These are phyloP conservation scores for Tragelaphus eurycerus DNA, from an alignment of 2,797 vertebrate genomes.

Conservation along the genomic window DNA sequence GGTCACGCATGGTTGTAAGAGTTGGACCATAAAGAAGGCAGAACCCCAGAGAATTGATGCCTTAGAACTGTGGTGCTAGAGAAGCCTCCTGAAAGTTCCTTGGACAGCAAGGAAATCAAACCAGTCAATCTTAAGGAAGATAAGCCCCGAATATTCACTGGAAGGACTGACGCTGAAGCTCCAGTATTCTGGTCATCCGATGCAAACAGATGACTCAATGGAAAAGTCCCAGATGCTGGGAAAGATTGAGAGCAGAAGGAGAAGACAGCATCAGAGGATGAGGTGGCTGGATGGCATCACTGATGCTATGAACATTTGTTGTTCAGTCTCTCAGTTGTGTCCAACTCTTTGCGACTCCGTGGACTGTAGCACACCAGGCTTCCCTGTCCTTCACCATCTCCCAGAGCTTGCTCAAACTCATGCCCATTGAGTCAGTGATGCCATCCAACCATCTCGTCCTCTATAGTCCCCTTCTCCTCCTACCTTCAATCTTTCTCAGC, in stretches of 20 bases:
- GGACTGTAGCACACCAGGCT: neutral
- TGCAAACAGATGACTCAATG: neutral
- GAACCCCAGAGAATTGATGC: neutral
- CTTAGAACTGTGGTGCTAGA: neutral
- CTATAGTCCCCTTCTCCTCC: neutral
- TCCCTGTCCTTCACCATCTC: neutral
- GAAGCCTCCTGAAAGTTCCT: neutral
- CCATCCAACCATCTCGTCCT: neutral
- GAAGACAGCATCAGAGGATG: neutral
- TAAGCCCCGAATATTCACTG: neutral
- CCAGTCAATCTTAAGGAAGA: neutral
- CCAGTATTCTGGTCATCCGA: neutral
- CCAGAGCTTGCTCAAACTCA: neutral
- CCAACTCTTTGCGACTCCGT: fast-evolving
- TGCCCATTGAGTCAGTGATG: neutral
- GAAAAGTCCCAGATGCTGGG: neutral
- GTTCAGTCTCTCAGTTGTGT: neutral
- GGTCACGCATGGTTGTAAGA: neutral
- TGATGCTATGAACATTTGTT: neutral
- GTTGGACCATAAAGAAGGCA: neutral
- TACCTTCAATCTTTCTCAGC: neutral
- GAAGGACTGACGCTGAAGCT: neutral
- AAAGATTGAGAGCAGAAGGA: neutral
- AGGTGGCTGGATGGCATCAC: neutral
- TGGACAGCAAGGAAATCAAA: neutral